Percentiles rank a stretch among this genome's conserved stretches.
Conservation (phyloP, 2,888 invertebrate genomes). For the Acleris emargana region DNA sequence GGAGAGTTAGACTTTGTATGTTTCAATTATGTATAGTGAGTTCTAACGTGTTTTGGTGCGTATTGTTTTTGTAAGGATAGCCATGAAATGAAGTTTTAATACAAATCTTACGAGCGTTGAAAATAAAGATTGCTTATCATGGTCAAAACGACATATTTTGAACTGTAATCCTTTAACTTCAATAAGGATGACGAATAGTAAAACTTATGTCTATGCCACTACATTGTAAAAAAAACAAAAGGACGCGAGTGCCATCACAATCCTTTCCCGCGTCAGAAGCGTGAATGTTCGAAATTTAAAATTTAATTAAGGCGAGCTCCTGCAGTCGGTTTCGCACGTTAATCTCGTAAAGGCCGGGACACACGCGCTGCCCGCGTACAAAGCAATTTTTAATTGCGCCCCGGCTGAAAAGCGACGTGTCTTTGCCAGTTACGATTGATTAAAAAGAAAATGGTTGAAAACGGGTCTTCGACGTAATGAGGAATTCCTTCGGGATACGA, state of each 20-base stretch:
- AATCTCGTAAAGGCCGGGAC: slow-evolving; percentile 67
- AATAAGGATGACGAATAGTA: not conserved
- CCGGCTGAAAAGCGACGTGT: slow-evolving; percentile 59
- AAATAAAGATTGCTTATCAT: no score
- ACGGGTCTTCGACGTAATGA: slow-evolving; percentile 38
- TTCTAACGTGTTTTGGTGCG: not conserved
- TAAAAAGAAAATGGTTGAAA: slow-evolving; percentile 59
- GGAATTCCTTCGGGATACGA: slow-evolving; percentile 41
- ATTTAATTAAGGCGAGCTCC: slow-evolving; percentile 68
- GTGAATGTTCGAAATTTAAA: slow-evolving; percentile 69
- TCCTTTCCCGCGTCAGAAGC: slow-evolving; percentile 50
- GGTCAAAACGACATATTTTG: no score
- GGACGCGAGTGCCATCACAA: slow-evolving; percentile 48
- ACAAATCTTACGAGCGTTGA: no score
- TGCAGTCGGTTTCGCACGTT: slow-evolving; percentile 63
- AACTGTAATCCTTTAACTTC: no score
- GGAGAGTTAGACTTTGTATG: slow-evolving; percentile 2
- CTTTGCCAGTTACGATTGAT: slow-evolving; percentile 72
- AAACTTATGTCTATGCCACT: slow-evolving; percentile 12
- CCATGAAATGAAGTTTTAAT: no score
- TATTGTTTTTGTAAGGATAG: not conserved
- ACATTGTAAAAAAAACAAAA: slow-evolving; percentile 40
- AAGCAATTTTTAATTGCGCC: slow-evolving; percentile 78
- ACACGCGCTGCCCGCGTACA: slow-evolving; percentile 62
- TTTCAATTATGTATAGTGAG: slow-evolving; percentile 1